Percentiles rank a stretch among this genome's conserved stretches.
phyloP scores from a whole-genome alignment of 2,113 vertebrate genomes.

The Fulmarus glacialis region DNA sequence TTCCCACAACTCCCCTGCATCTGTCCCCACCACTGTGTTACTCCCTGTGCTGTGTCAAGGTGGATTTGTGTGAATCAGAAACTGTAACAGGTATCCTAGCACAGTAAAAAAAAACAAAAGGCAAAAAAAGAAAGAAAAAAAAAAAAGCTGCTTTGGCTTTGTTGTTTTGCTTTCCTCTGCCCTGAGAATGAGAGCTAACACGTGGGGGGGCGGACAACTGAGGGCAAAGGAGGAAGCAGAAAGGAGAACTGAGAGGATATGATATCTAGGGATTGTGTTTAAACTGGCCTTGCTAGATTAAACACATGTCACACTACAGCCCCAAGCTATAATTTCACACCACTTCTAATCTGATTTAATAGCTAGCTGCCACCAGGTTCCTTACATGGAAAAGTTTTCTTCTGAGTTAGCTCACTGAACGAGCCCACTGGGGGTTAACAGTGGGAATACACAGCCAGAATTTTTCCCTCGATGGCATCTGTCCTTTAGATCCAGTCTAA shows the following conservation, averaged over 20 bases:
- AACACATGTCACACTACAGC: background rate
- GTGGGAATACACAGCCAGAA: background rate
- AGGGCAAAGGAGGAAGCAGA: background rate
- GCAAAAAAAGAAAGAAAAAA: too few species aligned
- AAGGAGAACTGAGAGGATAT: background rate
- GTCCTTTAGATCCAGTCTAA: background rate
- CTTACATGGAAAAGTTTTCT: background rate
- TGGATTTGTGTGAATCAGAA: background rate
- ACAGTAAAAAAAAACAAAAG: background rate
- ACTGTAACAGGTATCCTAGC: background rate
- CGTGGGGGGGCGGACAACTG: rapidly evolving
- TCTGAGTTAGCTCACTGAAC: background rate
- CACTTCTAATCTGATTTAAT: constrained; percentile 22
- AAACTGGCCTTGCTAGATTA: constrained; percentile 23
- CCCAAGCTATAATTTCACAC: constrained; percentile 13
- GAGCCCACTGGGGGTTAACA: background rate
- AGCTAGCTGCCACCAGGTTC: background rate
- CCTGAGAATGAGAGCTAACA: background rate
- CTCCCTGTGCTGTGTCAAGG: background rate
- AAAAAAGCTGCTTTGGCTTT: background rate
- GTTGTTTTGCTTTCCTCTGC: background rate
- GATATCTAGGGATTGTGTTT: constrained; percentile 5
- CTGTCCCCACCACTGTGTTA: background rate
- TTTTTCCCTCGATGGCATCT: background rate
- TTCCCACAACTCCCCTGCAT: background rate